Evolutionary conservation across 2,888 invertebrate species (phyloP).

Genomic region (Synergus japonicus): DNA sequence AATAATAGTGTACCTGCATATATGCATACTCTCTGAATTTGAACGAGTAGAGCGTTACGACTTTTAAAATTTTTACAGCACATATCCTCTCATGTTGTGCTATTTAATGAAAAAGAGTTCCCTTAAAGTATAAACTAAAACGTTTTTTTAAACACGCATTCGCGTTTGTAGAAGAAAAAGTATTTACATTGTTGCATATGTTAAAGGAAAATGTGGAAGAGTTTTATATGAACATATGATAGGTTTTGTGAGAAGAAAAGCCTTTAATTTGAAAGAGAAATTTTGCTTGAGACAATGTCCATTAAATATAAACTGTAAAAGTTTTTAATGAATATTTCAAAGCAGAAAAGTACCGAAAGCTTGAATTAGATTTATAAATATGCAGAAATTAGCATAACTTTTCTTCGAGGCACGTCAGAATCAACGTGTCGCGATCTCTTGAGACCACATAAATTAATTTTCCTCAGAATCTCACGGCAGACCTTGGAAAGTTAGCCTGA

Average conservation of each 20-base stretch:
- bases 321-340: conserved; percentile 3
- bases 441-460: conserved; percentile 14
- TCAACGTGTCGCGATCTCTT: conserved; percentile 14
- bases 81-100: neutral
- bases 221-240: neutral
- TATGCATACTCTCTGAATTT: conserved; percentile 6
- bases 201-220: neutral
- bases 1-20: neutral
- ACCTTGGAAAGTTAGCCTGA: neutral
- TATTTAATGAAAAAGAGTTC: neutral
- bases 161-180: neutral
- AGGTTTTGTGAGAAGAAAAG: neutral
- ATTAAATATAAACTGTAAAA: neutral
- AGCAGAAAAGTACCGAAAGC: neutral
- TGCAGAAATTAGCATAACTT: conserved; percentile 5
- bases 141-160: neutral
- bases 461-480: neutral
- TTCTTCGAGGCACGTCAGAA: neutral
- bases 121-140: neutral
- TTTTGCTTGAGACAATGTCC: neutral
- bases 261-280: neutral
- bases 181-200: neutral
- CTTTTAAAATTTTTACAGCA: neutral
- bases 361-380: neutral
- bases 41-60: neutral